phyloP scores from a whole-genome alignment of 2,113 vertebrate genomes.

The Brachyhypopomus gauderio region DNA sequence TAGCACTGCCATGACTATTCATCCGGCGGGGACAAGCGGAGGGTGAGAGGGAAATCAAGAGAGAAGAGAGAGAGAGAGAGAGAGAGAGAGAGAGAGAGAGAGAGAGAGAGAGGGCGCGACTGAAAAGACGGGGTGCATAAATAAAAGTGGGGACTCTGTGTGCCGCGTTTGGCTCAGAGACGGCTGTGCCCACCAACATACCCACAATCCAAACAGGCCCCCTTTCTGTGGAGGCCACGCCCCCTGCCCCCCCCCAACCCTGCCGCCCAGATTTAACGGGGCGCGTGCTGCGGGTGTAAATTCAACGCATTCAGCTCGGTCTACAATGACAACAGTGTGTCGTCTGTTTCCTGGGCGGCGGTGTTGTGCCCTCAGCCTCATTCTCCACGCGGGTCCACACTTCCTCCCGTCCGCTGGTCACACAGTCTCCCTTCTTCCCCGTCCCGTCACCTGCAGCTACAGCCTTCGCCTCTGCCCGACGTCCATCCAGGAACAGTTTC shows the following conservation, averaged over 20 bases:
- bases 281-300: constrained; percentile 76
- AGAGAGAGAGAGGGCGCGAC: constrained; percentile 42
- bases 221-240: constrained; percentile 24
- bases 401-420: constrained; percentile 28
- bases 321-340: constrained; percentile 67
- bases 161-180: constrained; percentile 72
- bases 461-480: background rate
- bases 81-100: constrained; percentile 54
- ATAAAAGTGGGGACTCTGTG: constrained; percentile 70
- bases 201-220: constrained; percentile 66
- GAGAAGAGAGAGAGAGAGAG: constrained; percentile 51
- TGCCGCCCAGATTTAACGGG: constrained; percentile 65
- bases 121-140: constrained; percentile 60
- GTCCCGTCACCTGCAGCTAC: constrained; percentile 40
- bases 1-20: constrained; percentile 74
- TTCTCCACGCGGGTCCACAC: constrained; percentile 22
- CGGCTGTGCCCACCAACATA: constrained; percentile 68
- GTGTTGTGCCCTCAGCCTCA: constrained; percentile 62
- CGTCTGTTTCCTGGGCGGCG: constrained; percentile 48
- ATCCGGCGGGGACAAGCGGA: constrained; percentile 65
- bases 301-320: constrained; percentile 71
- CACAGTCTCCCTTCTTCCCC: constrained; percentile 15
- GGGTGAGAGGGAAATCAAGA: constrained; percentile 53
- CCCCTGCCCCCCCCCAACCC: constrained; percentile 50
- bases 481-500: constrained; percentile 15